Evolutionary conservation across 2,113 vertebrate species (phyloP).

Genomic region (Dicrurus megarhynchus): DNA sequence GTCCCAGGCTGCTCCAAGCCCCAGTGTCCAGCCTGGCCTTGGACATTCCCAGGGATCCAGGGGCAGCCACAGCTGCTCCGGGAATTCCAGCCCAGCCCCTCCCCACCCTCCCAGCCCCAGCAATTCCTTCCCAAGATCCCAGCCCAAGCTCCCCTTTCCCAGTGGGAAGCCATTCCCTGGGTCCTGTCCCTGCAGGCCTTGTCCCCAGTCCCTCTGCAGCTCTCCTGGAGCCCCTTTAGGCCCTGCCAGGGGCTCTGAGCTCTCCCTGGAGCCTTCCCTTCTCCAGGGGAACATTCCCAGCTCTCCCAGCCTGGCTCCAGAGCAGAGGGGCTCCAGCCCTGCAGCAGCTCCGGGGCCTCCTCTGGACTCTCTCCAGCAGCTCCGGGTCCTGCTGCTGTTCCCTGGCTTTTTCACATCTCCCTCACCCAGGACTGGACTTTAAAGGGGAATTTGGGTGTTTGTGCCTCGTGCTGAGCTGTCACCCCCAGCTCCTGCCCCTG

Average conservation of each 20-base stretch:
- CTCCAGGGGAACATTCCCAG: neutral
- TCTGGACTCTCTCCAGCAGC: neutral
- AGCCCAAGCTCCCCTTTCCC: no score
- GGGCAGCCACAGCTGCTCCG: neutral
- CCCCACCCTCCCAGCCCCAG: no score
- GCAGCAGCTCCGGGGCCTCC: neutral
- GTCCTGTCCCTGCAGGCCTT: no score
- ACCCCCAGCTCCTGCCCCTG: neutral
- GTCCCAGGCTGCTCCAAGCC: rapidly evolving
- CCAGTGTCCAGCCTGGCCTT: neutral
- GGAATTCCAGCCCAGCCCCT: no score
- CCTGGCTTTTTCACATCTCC: neutral
- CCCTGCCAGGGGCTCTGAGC: neutral
- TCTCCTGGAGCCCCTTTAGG: neutral
- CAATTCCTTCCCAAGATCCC: no score
- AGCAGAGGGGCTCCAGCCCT: neutral
- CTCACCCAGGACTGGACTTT: neutral
- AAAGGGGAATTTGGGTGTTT: neutral
- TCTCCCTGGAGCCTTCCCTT: neutral
- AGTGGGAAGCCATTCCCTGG: no score
- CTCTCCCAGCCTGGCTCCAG: neutral
- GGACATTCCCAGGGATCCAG: neutral
- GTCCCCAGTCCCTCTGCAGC: no score
- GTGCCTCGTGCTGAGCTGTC: neutral
- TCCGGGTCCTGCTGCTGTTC: rapidly evolving